phyloP scores from a whole-genome alignment of 2,113 vertebrate species.

The zebrafish (Danio rerio) region DNA sequence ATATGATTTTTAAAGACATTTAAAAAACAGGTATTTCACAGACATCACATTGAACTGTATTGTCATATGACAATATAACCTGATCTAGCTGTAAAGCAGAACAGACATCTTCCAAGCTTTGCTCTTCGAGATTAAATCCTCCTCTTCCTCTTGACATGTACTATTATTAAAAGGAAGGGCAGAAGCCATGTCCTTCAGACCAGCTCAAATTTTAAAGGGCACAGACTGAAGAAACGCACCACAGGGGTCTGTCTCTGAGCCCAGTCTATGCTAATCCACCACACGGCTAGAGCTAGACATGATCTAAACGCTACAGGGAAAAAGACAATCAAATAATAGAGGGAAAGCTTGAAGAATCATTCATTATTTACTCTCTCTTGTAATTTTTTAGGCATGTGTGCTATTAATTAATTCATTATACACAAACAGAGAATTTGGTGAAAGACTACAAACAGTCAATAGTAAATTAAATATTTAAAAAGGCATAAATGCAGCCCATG shows the following conservation, averaged over 20 bases:
- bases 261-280: neutral
- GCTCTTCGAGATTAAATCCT: neutral
- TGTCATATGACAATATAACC: neutral
- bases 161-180: slow-evolving; percentile 5
- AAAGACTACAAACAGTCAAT: neutral
- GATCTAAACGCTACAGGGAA: neutral
- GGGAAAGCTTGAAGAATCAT: neutral
- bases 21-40: neutral
- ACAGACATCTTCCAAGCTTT: neutral
- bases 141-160: slow-evolving; percentile 3
- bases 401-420: neutral
- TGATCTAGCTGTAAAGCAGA: neutral
- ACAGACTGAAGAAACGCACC: neutral
- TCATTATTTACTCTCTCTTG: neutral
- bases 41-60: neutral
- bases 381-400: neutral
- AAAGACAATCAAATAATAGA: neutral
- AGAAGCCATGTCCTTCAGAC: neutral
- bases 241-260: slow-evolving; percentile 7
- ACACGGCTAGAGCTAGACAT: neutral
- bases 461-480: neutral
- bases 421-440: neutral
- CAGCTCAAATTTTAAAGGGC: neutral
- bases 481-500: neutral
- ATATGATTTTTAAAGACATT: neutral